Evolutionary conservation across 1,140 invertebrate genomes (phyloP).

Genomic region (Drosophila arawakana): DNA sequence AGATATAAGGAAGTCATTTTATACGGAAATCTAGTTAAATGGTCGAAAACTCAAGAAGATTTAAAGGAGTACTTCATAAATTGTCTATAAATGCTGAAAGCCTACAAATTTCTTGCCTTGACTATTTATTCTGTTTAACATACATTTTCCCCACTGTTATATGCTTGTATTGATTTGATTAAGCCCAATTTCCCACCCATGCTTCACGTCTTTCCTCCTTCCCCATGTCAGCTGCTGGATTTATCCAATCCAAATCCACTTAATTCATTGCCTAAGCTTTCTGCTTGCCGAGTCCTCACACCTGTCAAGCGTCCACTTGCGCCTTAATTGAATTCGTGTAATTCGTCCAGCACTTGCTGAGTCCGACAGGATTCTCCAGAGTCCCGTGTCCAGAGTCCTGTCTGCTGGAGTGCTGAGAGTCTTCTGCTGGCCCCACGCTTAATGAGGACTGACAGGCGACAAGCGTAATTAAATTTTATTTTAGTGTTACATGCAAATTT

Average conservation of each 20-base stretch:
- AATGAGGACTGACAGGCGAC: conserved; percentile 83
- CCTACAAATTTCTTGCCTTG: no score
- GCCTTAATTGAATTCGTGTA: conserved; percentile 81
- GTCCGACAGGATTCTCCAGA: conserved; percentile 15
- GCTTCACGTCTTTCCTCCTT: background rate
- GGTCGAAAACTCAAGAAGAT: no score
- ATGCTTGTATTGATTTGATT: conserved; percentile 17
- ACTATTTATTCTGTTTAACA: no score
- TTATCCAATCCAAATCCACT: conserved; percentile 39
- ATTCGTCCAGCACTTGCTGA: conserved; percentile 61
- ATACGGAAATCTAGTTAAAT: no score
- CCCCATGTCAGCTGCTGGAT: conserved; percentile 2
- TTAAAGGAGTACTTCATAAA: no score
- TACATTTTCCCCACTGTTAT: background rate
- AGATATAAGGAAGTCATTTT: no score
- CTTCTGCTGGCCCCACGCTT: conserved; percentile 32
- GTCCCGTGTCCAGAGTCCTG: background rate
- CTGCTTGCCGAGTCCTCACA: conserved; percentile 53
- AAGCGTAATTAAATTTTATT: conserved; percentile 84
- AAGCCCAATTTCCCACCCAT: background rate
- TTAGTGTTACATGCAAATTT: conserved; percentile 82
- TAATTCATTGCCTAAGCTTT: conserved; percentile 65
- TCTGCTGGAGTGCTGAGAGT: background rate
- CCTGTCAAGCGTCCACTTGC: conserved; percentile 61
- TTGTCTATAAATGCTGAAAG: no score